A percentile compares a stretch with the other conserved stretches of the same genome.
phyloP scores from a whole-genome alignment of 2,888 invertebrate genomes.

The Clanis bilineata region DNA sequence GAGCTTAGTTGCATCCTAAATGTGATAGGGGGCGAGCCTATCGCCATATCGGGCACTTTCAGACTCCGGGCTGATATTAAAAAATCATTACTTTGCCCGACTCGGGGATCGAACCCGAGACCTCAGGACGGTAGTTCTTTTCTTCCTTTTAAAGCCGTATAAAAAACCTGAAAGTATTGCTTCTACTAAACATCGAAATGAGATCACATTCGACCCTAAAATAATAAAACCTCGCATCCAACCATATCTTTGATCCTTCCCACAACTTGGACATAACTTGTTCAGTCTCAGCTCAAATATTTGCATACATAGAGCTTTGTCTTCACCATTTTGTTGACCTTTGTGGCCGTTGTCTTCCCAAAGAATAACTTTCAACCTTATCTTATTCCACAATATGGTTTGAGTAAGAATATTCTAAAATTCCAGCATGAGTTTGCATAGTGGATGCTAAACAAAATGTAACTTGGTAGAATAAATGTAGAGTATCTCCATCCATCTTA shows the following conservation, averaged over 20 bases:
- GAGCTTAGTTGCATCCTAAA: no score
- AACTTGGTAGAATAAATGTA: neutral
- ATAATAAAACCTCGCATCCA: neutral
- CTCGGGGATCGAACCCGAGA: no score
- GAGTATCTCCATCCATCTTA: no score
- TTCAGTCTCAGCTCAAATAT: neutral
- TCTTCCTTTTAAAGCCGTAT: no score
- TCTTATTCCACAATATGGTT: neutral
- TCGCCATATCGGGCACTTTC: no score
- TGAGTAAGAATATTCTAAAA: neutral
- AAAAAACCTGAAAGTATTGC: no score
- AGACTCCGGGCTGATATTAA: no score
- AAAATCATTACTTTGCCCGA: no score
- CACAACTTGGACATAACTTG: neutral
- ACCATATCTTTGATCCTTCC: neutral
- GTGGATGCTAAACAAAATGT: neutral
- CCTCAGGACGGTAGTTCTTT: no score
- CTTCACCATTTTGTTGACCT: neutral
- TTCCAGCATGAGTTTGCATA: neutral
- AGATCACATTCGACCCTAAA: neutral
- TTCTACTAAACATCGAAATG: no score
- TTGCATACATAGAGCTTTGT: neutral
- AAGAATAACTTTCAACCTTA: neutral
- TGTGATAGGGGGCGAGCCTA: no score
- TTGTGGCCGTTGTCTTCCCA: neutral